These are phyloP conservation scores for Temnothorax rugatulus DNA, from an alignment of 2,888 invertebrate genomes.

Conservation along the genomic window DNA sequence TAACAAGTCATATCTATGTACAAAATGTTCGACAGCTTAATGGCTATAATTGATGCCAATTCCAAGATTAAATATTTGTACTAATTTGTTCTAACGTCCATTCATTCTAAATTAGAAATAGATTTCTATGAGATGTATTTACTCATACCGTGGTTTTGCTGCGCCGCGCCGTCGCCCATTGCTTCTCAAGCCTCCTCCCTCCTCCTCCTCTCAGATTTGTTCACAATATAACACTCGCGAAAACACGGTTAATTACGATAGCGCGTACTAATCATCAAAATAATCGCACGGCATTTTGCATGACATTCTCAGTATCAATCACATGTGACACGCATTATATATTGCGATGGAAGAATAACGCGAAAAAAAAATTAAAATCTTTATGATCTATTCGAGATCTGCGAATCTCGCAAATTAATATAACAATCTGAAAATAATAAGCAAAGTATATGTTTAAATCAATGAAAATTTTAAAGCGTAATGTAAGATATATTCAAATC, in stretches of 20 bases:
- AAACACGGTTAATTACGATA: not conserved
- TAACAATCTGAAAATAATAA: not conserved
- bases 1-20: not conserved
- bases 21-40: not conserved
- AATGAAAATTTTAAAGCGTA: not conserved
- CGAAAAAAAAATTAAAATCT: not conserved
- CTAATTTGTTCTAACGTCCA: not conserved
- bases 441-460: not conserved
- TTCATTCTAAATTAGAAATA: not conserved
- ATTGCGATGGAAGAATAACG: not conserved
- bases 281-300: not conserved
- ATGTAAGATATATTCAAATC: not conserved
- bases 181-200: not conserved
- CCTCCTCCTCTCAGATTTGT: not conserved
- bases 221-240: not conserved
- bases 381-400: not conserved
- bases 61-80: not conserved
- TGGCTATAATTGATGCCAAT: not conserved
- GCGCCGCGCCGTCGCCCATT: not conserved
- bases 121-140: not conserved
- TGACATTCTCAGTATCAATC: not conserved
- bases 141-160: not conserved
- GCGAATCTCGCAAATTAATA: not conserved
- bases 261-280: not conserved
- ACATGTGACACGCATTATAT: not conserved